A percentile compares a stretch with the other conserved stretches of the same genome.
Conservation (phyloP, 2,113 vertebrate species). For the Uria lomvia region DNA sequence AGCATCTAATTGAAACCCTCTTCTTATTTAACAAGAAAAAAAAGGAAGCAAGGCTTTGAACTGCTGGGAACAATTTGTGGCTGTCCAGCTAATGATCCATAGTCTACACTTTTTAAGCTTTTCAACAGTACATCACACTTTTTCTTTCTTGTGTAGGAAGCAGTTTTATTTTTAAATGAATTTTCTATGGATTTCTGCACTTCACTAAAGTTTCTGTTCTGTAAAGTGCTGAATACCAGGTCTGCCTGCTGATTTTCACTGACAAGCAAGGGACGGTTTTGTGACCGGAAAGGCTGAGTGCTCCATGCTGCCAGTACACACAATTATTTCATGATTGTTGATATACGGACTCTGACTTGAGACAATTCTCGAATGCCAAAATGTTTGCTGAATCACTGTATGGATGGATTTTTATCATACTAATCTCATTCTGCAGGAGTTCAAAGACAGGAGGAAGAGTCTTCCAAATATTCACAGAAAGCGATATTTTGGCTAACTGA, state of each 20-base stretch:
- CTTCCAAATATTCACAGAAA: background rate
- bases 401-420: background rate
- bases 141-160: background rate
- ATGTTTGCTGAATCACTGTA: background rate
- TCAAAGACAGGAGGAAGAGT: background rate
- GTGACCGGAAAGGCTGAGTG: background rate
- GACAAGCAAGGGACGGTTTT: background rate
- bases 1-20: background rate
- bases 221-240: background rate
- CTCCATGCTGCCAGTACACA: background rate
- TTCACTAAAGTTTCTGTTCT: background rate
- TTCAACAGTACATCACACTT: background rate
- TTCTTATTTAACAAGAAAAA: background rate
- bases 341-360: background rate
- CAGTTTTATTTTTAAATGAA: background rate
- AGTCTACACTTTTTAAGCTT: background rate
- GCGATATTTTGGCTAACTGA: background rate
- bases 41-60: background rate
- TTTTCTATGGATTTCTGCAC: background rate
- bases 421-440: background rate
- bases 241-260: background rate
- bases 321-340: background rate
- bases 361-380: background rate
- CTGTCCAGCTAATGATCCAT: background rate
- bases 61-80: background rate